These are phyloP conservation scores for Periophthalmus magnuspinnatus DNA, from an alignment of 2,797 vertebrate species.

Conservation along the genomic window DNA sequence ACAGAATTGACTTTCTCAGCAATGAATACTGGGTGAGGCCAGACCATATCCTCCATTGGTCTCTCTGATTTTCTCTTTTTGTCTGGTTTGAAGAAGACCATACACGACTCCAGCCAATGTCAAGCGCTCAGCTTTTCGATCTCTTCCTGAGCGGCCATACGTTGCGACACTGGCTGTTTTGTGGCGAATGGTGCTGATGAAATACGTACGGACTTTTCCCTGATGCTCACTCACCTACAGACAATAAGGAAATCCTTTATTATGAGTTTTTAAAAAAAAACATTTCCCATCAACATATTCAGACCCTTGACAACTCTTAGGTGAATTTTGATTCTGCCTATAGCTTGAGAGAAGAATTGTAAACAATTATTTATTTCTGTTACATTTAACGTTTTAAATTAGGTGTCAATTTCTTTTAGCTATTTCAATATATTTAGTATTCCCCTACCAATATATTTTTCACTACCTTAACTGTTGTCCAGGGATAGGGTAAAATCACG, in stretches of 20 bases:
- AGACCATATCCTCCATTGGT: conserved; percentile 57
- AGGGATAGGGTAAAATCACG: not conserved
- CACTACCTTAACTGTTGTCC: not conserved
- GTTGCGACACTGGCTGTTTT: conserved; percentile 32
- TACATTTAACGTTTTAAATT: no score
- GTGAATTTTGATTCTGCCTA: no score
- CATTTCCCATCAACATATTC: not conserved
- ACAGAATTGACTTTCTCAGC: conserved; percentile 23
- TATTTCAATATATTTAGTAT: not conserved
- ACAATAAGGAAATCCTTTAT: conserved; percentile 2
- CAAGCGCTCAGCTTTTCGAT: conserved; percentile 52
- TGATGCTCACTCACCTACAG: conserved; percentile 73
- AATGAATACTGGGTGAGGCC: conserved; percentile 29
- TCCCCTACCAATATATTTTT: not conserved
- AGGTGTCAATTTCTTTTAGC: no score
- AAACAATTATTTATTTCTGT: not conserved
- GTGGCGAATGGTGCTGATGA: conserved; percentile 72
- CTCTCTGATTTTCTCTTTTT: conserved; percentile 73
- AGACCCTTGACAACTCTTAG: not conserved
- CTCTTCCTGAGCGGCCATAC: conserved; percentile 14
- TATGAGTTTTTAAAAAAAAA: not conserved
- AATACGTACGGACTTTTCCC: conserved; percentile 79
- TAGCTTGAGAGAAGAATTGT: not conserved
- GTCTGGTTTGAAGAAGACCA: conserved; percentile 70
- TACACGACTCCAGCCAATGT: conserved; percentile 75